phyloP scores from a whole-genome alignment of 2,113 vertebrate genomes.

The Pristiophorus japonicus region DNA sequence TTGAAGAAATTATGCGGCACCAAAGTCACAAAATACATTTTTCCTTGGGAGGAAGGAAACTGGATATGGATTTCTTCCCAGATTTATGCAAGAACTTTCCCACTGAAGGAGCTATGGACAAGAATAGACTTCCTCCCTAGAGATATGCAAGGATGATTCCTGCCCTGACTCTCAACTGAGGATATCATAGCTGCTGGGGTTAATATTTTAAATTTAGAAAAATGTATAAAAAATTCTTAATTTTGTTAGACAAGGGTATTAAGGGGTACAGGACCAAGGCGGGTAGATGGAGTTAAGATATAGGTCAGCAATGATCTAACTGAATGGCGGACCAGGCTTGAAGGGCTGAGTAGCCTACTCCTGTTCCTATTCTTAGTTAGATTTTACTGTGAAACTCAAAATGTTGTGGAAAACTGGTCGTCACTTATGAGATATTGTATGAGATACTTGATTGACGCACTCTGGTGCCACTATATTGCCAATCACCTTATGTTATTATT shows the following conservation, averaged over 20 bases:
- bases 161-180: not conserved
- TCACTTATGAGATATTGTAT: not conserved
- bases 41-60: not conserved
- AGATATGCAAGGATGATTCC: not conserved
- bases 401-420: not conserved
- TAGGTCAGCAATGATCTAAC: not conserved
- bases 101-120: not conserved
- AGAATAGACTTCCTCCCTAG: not conserved
- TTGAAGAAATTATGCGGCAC: not conserved
- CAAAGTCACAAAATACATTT: not conserved
- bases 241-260: not conserved
- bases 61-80: not conserved
- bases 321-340: not conserved
- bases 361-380: not conserved
- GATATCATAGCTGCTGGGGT: not conserved
- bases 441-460: not conserved
- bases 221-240: not conserved
- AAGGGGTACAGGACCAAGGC: not conserved
- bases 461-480: no score
- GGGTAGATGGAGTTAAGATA: not conserved
- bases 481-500: not conserved
- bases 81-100: not conserved
- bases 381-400: slow-evolving; percentile 20
- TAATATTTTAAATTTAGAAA: not conserved
- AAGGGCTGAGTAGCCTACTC: not conserved